Evolutionary conservation across 1,140 invertebrate genomes (phyloP), one percentile per base, ranked within the genome.

Genomic region (Caligus rogercresseyi): DNA sequence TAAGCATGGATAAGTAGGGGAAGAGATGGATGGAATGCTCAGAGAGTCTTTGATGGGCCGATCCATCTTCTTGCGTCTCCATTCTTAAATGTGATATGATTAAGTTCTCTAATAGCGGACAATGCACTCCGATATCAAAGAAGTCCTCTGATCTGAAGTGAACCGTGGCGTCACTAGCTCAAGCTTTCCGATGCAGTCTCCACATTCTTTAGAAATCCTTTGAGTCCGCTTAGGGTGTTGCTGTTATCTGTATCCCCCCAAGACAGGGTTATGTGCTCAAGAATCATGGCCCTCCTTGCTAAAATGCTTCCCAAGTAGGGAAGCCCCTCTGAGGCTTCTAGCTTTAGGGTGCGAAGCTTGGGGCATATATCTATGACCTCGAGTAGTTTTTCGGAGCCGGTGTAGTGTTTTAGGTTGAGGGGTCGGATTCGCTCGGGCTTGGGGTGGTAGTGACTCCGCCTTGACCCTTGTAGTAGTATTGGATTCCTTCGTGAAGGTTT

Each of bases 341-440:
- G 20, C 54, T 62, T 62, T 21, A 62, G 25, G 3, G 51, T 53
- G 4, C 51, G 4, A 1, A 62, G 20, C 16, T 53, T 62, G 13
- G 60, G 60, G 25, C 60, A 62, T 3, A 62, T 52, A 2, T 25
- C 16, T 26, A 60, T 25, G 24, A 60, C 24, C 7, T 60, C 58
- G 3, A 18, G 15, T 2, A 60, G 31, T 16, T 60, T 25, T 16
- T 60, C 58, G 2, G 24, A 54, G 1, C 60, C 60, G 13, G 26
- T 53, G 52, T 54, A 62, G 51, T 54, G 21, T 18, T 23, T 53
- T 43, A 62, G 21, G 19, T 62, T 62, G 11, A 62, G 25, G 3
- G 60, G 60, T 16, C 16, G 60, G 18, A 62, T 54, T 13, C 60
- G 26, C 3, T 53, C 60, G 15, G 19, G 51, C 18, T 62, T 62